Conservation (phyloP, 2,113 vertebrate genomes). For the Riparia riparia region DNA sequence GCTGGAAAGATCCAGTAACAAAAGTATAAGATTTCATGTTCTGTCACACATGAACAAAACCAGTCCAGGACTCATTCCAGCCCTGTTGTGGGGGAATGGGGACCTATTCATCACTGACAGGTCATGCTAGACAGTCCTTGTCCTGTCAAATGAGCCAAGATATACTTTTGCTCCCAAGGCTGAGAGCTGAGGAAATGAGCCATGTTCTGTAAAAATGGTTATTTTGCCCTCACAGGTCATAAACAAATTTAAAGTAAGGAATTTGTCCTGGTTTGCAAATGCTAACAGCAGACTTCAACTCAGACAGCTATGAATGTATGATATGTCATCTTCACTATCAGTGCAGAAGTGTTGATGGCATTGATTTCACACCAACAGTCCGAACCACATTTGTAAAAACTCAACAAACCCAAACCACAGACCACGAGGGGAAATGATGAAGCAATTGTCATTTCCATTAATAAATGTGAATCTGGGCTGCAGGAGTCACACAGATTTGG, state of each 20-base stretch:
- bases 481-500: not conserved
- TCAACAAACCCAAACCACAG: not conserved
- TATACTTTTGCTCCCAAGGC: not conserved
- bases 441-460: not conserved
- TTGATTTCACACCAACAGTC: not conserved
- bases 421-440: not conserved
- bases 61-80: not conserved
- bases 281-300: not conserved
- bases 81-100: not conserved
- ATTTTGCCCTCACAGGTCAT: not conserved
- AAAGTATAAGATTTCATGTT: not conserved
- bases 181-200: not conserved
- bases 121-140: not conserved
- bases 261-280: not conserved
- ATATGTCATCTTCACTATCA: not conserved
- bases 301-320: not conserved
- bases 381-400: not conserved
- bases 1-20: not conserved
- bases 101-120: conserved; percentile 16
- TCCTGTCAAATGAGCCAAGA: not conserved
- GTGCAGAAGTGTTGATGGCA: not conserved
- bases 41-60: not conserved
- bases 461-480: not conserved
- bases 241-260: conserved; percentile 11
- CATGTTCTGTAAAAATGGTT: not conserved